phyloP scores from a whole-genome alignment of 1,140 invertebrate species.

The Scaptomyza graminum region DNA sequence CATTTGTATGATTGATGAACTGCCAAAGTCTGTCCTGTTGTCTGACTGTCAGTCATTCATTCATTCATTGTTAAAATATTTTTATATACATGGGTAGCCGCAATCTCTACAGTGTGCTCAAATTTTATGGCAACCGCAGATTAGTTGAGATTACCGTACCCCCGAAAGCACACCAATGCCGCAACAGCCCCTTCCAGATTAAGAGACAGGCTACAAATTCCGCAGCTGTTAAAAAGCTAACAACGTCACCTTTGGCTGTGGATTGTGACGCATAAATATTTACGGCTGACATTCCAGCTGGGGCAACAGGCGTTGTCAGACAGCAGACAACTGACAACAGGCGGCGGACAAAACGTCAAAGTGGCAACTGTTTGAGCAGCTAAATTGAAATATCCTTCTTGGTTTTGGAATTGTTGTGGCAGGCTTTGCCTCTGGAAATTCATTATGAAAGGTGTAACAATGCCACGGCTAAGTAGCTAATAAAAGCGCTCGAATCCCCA shows the following conservation, averaged over 20 bases:
- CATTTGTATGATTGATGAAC: slow-evolving; percentile 71
- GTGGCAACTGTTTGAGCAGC: slow-evolving; percentile 78
- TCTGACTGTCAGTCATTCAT: slow-evolving; percentile 36
- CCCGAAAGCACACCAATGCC: background rate
- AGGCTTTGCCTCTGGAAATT: slow-evolving; percentile 50
- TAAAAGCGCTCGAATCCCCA: slow-evolving; percentile 65
- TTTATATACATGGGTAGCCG: slow-evolving; percentile 35
- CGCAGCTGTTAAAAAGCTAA: slow-evolving; percentile 80
- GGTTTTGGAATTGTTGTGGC: slow-evolving; percentile 73
- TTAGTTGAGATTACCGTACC: slow-evolving; percentile 72
- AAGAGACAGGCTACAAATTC: slow-evolving; percentile 77
- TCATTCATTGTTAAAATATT: slow-evolving; percentile 63
- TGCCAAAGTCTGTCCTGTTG: slow-evolving; percentile 45
- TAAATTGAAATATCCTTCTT: slow-evolving; percentile 81
- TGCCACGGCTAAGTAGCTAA: slow-evolving; percentile 76
- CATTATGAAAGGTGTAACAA: slow-evolving; percentile 81
- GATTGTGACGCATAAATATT: slow-evolving; percentile 78
- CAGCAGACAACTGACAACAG: slow-evolving; percentile 28
- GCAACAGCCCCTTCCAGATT: slow-evolving; percentile 20
- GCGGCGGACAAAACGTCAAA: slow-evolving; percentile 73
- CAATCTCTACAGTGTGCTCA: slow-evolving; percentile 30
- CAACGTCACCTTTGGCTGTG: slow-evolving; percentile 72
- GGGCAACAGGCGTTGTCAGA: slow-evolving; percentile 39
- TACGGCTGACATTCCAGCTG: slow-evolving; percentile 64
- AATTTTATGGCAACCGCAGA: slow-evolving; percentile 76